Base-by-base conservation (phyloP, 1,140 invertebrate genomes). In the Cyclina sinensis region DNA sequence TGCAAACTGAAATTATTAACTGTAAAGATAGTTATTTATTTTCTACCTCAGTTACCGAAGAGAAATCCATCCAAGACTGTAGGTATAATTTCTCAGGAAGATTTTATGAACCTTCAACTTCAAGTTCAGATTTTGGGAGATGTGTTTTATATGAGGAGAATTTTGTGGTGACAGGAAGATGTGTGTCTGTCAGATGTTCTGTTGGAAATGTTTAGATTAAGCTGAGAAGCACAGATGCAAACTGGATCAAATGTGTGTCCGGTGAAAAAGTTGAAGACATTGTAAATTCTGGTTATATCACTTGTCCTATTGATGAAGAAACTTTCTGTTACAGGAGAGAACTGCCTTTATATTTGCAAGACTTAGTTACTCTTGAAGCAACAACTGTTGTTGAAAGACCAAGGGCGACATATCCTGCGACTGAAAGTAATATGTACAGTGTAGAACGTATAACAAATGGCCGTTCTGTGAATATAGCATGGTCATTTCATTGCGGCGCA, bases 201-300 rank as follows among this genome's bases (percentile, higher is more conserved):
- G 4, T 35, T 5, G 78, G 54, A 12, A 11, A 37, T 32, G 54
- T 46, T 21, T 35, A 62, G 18, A 43, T 88, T 11, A 62, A 81
- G 43, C 24, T 88, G 5, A 73, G 54, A 32, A 39, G 54, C 14
- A 62, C 35, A 30, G 78, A 88, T 48, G 14, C 59, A 16, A 74
- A 88, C 37, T 88, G 86, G 86, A n/a, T 88, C 16, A 43, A 82
- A 35, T 88, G 86, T 76, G 59, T 62, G 7, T 57, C 21, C 1
- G 54, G 70, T n/a, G 70, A 62, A 30, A 9, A 30, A 3, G 73
- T 83, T n/a, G 48, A 54, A 59, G 59, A 82, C 3, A 35, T 35
- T 21, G 21, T 70, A 3, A 21, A 37, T 46, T 65, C 30, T 76
- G 79, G 57, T 21, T 54, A 73, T 14, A 43, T 88, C 24, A 37